A percentile compares a stretch with the other conserved stretches of the same genome.
phyloP scores from a whole-genome alignment of 2,888 invertebrate species.

The Hypena proboscidalis region DNA sequence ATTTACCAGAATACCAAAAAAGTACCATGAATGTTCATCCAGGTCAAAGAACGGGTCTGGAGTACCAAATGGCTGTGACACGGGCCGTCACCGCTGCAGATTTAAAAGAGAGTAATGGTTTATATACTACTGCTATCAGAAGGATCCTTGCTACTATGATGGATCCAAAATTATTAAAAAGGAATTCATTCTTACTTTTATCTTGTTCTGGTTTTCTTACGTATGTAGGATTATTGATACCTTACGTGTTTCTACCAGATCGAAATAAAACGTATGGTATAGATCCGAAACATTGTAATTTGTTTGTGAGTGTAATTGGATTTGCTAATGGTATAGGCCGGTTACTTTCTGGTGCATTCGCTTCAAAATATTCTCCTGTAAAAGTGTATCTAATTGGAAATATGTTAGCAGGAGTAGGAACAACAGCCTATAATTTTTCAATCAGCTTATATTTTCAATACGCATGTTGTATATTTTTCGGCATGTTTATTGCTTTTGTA shows the following conservation, averaged over 20 bases:
- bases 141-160: constrained; percentile 77
- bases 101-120: constrained; percentile 64
- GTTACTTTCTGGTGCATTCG: constrained; percentile 59
- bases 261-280: constrained; percentile 62
- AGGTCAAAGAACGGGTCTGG: constrained; percentile 66
- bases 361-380: constrained; percentile 60
- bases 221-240: constrained; percentile 5
- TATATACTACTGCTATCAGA: constrained; percentile 72
- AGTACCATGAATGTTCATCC: constrained; percentile 55
- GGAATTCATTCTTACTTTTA: constrained; percentile 59
- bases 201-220: constrained; percentile 8
- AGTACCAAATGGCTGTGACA: constrained; percentile 77
- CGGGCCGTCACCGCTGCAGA: constrained; percentile 69
- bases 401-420: constrained; percentile 56
- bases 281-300: constrained; percentile 55
- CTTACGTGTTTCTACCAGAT: constrained; percentile 52
- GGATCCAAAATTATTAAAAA: constrained; percentile 67
- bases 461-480: constrained; percentile 61
- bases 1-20: constrained; percentile 71
- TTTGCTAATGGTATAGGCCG: constrained; percentile 67
- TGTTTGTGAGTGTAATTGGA: constrained; percentile 71
- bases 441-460: constrained; percentile 67
- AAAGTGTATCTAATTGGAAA: constrained; percentile 48
- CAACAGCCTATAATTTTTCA: constrained; percentile 61
- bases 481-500: constrained; percentile 62